Conservation (phyloP, 2,113 vertebrate genomes). For the Hylia prasina region DNA sequence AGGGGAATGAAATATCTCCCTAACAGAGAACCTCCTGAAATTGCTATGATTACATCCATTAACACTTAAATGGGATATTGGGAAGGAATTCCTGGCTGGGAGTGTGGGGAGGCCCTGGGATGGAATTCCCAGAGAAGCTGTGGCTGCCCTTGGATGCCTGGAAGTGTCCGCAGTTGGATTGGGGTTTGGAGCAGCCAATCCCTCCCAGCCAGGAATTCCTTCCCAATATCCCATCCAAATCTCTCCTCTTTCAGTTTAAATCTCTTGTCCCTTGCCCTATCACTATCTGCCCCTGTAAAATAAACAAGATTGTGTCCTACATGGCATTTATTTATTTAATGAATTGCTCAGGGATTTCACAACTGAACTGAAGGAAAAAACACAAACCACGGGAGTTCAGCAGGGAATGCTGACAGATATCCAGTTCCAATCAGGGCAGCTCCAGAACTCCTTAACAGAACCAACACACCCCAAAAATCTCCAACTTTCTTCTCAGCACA, state of each 20-base stretch:
- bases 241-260: not conserved
- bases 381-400: accelerated
- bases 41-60: not conserved
- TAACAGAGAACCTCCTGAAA: not conserved
- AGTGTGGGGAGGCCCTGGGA: accelerated
- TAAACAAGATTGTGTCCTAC: no score
- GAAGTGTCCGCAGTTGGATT: accelerated
- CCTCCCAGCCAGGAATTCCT: not conserved
- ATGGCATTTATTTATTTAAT: accelerated
- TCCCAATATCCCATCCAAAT: not conserved
- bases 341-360: not conserved
- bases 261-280: not conserved
- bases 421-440: not conserved
- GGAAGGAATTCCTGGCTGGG: not conserved
- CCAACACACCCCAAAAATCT: not conserved
- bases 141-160: not conserved
- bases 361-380: not conserved
- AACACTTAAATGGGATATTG: no score
- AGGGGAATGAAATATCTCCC: not conserved
- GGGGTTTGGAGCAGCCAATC: accelerated
- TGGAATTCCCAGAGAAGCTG: not conserved
- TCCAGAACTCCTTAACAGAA: not conserved
- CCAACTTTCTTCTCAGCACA: not conserved
- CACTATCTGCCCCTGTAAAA: not conserved
- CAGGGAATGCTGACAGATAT: not conserved